phyloP scores from a whole-genome alignment of 1,140 invertebrate species.

The Atta colombica region DNA sequence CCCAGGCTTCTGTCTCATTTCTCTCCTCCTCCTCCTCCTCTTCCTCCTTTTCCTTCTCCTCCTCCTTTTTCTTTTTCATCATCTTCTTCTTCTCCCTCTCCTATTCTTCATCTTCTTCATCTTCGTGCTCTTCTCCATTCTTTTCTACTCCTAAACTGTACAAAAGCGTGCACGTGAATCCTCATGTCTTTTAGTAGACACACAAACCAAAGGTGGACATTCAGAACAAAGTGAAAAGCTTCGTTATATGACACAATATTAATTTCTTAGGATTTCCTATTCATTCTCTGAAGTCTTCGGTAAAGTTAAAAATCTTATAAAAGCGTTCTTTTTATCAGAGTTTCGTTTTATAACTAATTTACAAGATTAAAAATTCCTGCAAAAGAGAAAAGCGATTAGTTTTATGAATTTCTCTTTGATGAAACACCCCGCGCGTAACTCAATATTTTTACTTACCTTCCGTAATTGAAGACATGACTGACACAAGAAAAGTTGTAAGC shows the following conservation, averaged over 20 bases:
- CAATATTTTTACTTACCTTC: slow-evolving; percentile 5
- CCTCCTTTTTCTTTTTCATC: background rate
- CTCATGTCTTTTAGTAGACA: slow-evolving; percentile 33
- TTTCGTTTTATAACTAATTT: background rate
- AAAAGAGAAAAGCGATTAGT: background rate
- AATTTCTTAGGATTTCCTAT: background rate
- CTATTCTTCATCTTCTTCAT: background rate
- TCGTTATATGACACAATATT: background rate
- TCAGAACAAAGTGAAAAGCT: background rate
- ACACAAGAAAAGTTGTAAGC: slow-evolving; percentile 4
- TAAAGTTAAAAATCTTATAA: slow-evolving; percentile 21
- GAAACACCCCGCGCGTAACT: background rate
- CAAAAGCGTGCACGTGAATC: slow-evolving; percentile 46
- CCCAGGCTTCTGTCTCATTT: slow-evolving; percentile 70
- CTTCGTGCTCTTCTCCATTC: slow-evolving; percentile 15
- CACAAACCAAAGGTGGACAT: slow-evolving; percentile 15
- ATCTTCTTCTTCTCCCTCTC: too few relatives aligned
- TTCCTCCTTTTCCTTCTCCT: background rate
- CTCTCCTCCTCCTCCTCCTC: slow-evolving; percentile 4
- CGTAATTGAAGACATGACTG: background rate
- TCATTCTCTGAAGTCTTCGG: background rate
- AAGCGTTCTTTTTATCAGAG: background rate
- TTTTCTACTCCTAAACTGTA: slow-evolving; percentile 62
- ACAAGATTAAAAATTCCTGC: slow-evolving; percentile 8
- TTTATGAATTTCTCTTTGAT: slow-evolving; percentile 34